These are phyloP conservation scores for Lutraria lutraria DNA, from an alignment of 2,888 invertebrate species.

Conservation along the genomic window DNA sequence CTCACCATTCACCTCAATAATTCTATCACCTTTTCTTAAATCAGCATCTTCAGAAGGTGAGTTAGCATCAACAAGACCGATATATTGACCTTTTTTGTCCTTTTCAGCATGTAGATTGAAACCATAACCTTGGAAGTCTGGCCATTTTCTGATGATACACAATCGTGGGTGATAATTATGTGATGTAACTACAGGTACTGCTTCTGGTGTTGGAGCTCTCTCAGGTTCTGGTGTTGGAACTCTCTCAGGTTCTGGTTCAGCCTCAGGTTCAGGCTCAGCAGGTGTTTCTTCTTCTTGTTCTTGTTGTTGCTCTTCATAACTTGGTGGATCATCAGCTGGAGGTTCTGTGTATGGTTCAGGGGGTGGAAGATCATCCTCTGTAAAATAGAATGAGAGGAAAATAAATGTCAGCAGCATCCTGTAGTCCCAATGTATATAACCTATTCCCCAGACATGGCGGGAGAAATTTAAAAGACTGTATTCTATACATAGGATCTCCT, in stretches of 20 bases:
- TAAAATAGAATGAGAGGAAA: slow-evolving; percentile 22
- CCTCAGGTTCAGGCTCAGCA: slow-evolving; percentile 50
- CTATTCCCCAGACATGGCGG: not conserved
- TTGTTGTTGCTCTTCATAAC: slow-evolving; percentile 50
- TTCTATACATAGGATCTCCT: too few relatives aligned
- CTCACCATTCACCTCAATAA: slow-evolving; percentile 93
- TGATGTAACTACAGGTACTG: slow-evolving; percentile 16
- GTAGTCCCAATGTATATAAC: not conserved
- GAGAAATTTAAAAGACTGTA: not conserved
- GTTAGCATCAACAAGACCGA: slow-evolving; percentile 95
- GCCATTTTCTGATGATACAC: slow-evolving; percentile 94
- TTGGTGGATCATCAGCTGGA: slow-evolving; percentile 53
- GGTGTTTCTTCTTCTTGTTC: slow-evolving; percentile 46
- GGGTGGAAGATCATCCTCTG: slow-evolving; percentile 49
- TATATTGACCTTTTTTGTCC: slow-evolving; percentile 96
- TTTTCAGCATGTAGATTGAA: slow-evolving; percentile 99
- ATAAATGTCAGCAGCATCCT: not conserved
- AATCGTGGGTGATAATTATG: slow-evolving; percentile 88
- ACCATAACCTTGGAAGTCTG: slow-evolving; percentile 98
- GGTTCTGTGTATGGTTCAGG: slow-evolving; percentile 49
- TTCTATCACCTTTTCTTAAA: slow-evolving; percentile 93
- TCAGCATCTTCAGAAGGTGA: slow-evolving; percentile 89
- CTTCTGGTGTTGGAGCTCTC: slow-evolving; percentile 15
- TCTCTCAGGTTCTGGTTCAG: slow-evolving; percentile 42
- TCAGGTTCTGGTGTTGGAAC: slow-evolving; percentile 29